phyloP scores from a whole-genome alignment of 2,888 invertebrate genomes.

The Euphydryas editha region DNA sequence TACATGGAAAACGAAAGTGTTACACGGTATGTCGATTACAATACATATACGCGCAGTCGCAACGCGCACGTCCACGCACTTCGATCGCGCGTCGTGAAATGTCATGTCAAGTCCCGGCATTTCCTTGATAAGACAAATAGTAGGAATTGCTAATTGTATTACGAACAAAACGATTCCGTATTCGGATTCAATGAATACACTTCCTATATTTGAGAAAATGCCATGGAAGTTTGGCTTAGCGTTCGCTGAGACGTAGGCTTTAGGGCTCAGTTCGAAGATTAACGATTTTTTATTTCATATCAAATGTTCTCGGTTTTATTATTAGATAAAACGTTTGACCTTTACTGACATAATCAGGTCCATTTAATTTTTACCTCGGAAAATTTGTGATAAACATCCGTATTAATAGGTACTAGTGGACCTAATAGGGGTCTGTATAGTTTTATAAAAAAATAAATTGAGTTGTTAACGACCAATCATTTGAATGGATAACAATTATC shows the following conservation, averaged over 20 bases:
- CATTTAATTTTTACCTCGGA: too few species aligned
- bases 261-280: not conserved
- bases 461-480: too few species aligned
- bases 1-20: slow-evolving; percentile 30
- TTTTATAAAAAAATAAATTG: too few species aligned
- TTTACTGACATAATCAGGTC: not conserved
- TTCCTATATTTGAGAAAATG: slow-evolving; percentile 22
- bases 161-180: slow-evolving; percentile 32
- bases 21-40: not conserved
- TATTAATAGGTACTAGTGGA: too few species aligned
- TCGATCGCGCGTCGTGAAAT: slow-evolving; percentile 52
- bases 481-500: too few species aligned
- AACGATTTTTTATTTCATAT: not conserved
- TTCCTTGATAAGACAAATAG: slow-evolving; percentile 41
- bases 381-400: too few species aligned
- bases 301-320: not conserved
- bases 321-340: not conserved
- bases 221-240: not conserved
- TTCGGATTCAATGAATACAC: slow-evolving; percentile 22
- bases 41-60: not conserved
- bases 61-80: slow-evolving; percentile 53
- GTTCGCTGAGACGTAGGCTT: not conserved
- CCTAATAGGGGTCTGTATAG: too few species aligned
- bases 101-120: slow-evolving; percentile 42
- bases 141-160: slow-evolving; percentile 35